Evolutionary conservation across 1,140 invertebrate genomes (phyloP).

Genomic region (Venturia canescens): DNA sequence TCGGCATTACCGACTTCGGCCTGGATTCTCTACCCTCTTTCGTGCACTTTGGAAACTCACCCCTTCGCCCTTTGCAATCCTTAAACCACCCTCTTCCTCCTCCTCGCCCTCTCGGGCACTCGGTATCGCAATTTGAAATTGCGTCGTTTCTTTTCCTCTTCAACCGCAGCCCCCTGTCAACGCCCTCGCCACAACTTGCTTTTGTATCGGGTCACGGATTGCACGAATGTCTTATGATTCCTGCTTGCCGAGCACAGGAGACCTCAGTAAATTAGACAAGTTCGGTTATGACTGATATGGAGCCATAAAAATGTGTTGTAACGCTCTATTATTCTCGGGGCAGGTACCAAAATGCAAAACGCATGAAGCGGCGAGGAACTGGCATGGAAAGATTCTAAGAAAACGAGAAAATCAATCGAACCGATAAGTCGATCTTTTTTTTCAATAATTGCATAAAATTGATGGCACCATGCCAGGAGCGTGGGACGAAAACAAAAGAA

Average conservation of each 20-base stretch:
- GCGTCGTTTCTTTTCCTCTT: slow-evolving; percentile 27
- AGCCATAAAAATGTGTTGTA: background rate
- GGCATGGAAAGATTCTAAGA: too few relatives aligned
- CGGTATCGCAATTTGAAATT: slow-evolving; percentile 45
- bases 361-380: too few relatives aligned
- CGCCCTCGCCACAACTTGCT: background rate
- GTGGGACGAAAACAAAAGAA: background rate
- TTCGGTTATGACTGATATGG: background rate
- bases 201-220: slow-evolving; percentile 6
- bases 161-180: background rate
- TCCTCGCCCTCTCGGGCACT: slow-evolving; percentile 6
- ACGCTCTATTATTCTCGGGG: background rate
- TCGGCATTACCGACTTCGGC: slow-evolving; percentile 71
- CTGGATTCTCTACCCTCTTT: slow-evolving; percentile 66
- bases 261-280: slow-evolving; percentile 16
- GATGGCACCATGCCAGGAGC: background rate
- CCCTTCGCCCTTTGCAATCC: slow-evolving; percentile 26
- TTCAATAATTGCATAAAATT: background rate
- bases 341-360: background rate
- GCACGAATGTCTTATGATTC: background rate
- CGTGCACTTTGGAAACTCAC: slow-evolving; percentile 55
- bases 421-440: too few relatives aligned
- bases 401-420: too few relatives aligned
- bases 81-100: background rate
- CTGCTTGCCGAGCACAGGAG: background rate